Evolutionary conservation across 2,888 invertebrate genomes (phyloP).

Genomic region (Neoitamus cyanurus): DNA sequence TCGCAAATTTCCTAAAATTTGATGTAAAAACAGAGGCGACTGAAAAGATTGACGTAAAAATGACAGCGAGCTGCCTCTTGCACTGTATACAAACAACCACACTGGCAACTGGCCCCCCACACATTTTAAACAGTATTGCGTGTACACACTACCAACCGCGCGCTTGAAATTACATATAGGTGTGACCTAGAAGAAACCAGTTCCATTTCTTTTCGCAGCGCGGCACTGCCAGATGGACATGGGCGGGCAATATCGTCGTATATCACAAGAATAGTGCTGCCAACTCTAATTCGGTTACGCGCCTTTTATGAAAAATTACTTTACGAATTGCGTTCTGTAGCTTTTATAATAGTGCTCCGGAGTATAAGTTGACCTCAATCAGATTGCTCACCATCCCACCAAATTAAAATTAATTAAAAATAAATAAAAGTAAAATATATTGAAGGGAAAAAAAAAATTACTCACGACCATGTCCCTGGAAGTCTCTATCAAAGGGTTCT

Average conservation of each 20-base stretch:
- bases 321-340: too few relatives aligned
- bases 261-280: too few relatives aligned
- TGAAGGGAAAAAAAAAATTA: conserved; percentile 46
- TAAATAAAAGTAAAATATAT: conserved; percentile 14
- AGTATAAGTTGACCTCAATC: not conserved
- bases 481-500: conserved; percentile 44
- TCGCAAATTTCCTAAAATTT: not conserved
- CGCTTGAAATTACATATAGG: not conserved
- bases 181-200: conserved; percentile 27
- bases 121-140: not conserved
- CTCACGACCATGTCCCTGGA: conserved; percentile 55
- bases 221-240: conserved; percentile 19
- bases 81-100: conserved; percentile 20
- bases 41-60: conserved; percentile 47
- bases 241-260: too few relatives aligned
- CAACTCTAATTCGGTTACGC: too few relatives aligned
- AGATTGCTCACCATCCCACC: not conserved
- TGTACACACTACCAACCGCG: not conserved
- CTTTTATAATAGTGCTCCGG: too few relatives aligned
- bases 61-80: conserved; percentile 47
- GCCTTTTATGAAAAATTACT: too few relatives aligned
- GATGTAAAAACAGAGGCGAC: conserved; percentile 35
- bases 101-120: not conserved
- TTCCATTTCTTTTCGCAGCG: conserved; percentile 22
- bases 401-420: not conserved